phyloP scores from a whole-genome alignment of 2,888 invertebrate species.

The Bembecia ichneumoniformis region DNA sequence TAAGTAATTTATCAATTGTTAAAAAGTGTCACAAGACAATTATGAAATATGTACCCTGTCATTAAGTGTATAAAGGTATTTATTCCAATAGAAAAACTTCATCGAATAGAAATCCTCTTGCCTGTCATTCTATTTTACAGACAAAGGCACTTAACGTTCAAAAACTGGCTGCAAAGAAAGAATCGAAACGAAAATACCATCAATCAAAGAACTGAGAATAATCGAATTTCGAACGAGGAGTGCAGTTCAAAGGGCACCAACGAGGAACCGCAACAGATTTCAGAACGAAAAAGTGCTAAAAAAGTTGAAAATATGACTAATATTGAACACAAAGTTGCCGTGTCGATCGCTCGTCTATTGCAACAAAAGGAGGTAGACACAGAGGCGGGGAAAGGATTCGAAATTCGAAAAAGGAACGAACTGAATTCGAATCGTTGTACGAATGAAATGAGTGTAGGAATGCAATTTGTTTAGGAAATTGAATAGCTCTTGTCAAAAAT shows the following conservation, averaged over 20 bases:
- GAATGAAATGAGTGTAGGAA: slow-evolving; percentile 14
- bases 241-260: slow-evolving; percentile 64
- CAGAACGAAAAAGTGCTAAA: slow-evolving; percentile 38
- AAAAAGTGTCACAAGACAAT: too few relatives aligned
- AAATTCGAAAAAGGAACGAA: slow-evolving; percentile 41
- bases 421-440: slow-evolving; percentile 21
- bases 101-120: too few relatives aligned
- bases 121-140: not conserved
- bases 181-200: slow-evolving; percentile 48
- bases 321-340: slow-evolving; percentile 59
- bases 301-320: slow-evolving; percentile 47
- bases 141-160: slow-evolving; percentile 32
- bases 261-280: slow-evolving; percentile 64
- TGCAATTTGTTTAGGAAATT: not conserved
- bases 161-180: slow-evolving; percentile 39
- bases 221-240: slow-evolving; percentile 31
- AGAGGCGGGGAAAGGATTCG: slow-evolving; percentile 29
- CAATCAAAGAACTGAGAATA: slow-evolving; percentile 61
- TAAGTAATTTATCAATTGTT: too few relatives aligned
- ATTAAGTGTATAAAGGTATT: too few relatives aligned
- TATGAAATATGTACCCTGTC: too few relatives aligned
- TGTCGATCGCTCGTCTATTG: slow-evolving; percentile 49
- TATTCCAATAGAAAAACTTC: too few relatives aligned
- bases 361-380: slow-evolving; percentile 44
- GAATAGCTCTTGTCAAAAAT: too few relatives aligned